Percentiles rank a stretch among this genome's conserved stretches.
Evolutionary conservation across 1,140 invertebrate genomes (phyloP).

Genomic region (Telenomus remus): DNA sequence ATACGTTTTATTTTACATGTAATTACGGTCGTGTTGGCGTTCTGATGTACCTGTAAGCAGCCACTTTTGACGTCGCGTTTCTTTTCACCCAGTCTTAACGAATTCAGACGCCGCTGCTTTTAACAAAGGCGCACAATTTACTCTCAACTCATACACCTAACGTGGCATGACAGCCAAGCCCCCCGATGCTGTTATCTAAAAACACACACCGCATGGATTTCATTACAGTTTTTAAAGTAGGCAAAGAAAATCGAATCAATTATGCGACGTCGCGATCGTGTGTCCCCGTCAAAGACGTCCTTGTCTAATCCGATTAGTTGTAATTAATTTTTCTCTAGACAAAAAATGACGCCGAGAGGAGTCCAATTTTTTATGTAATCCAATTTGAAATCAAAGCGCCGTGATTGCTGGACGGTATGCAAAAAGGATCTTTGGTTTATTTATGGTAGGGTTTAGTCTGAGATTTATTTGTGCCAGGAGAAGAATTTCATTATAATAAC

Average conservation of each 20-base stretch:
- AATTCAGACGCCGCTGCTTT: conserved; percentile 12
- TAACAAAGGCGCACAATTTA: conserved; percentile 13
- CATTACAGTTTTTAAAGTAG: conserved; percentile 15
- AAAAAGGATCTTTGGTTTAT: too few species aligned
- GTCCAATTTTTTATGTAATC: too few species aligned
- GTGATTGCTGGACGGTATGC: too few species aligned
- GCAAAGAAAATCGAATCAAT: background rate
- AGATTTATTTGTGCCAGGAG: too few species aligned
- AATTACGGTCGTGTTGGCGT: conserved; percentile 5
- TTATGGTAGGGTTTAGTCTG: too few species aligned
- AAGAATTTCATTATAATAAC: too few species aligned
- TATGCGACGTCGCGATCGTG: background rate
- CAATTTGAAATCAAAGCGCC: too few species aligned
- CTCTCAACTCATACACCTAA: conserved; percentile 15
- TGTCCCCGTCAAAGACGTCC: background rate
- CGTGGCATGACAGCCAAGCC: conserved; percentile 8
- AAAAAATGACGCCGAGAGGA: background rate
- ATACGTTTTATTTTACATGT: conserved; percentile 23
- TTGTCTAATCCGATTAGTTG: conserved; percentile 3
- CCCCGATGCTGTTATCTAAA: background rate
- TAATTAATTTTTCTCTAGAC: conserved; percentile 6
- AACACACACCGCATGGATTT: conserved; percentile 1
- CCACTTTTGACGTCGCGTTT: conserved; percentile 31
- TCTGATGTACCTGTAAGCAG: conserved; percentile 16
- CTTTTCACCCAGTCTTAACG: conserved; percentile 8